Percentiles rank a stretch among this genome's conserved stretches.
These are phyloP conservation scores for Caenorhabditis briggsae DNA, from an alignment of 1,140 invertebrate genomes.

Conservation along the genomic window DNA sequence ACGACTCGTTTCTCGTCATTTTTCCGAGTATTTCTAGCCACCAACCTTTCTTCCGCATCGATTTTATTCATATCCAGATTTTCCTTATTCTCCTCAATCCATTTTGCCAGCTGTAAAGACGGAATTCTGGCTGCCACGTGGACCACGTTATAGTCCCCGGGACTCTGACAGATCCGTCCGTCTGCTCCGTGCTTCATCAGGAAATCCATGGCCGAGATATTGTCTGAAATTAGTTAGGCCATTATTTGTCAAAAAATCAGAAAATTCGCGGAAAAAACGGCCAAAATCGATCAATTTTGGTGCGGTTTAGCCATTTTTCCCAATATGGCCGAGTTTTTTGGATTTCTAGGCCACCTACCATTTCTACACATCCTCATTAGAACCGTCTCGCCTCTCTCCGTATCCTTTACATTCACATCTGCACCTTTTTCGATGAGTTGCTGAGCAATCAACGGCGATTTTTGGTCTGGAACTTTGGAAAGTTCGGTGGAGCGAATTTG, in stretches of 20 bases:
- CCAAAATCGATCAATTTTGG: too few species aligned
- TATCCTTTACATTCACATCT: conserved; percentile 23
- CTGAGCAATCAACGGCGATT: background rate
- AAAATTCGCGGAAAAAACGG: background rate
- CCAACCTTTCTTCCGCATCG: conserved; percentile 11
- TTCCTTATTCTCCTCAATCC: conserved; percentile 26
- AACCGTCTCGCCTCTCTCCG: conserved; percentile 20
- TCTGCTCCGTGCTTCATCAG: background rate
- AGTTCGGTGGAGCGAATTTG: background rate
- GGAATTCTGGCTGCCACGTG: conserved; percentile 12
- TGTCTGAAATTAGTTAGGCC: conserved; percentile 14
- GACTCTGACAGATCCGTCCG: background rate
- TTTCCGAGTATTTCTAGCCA: too few species aligned
- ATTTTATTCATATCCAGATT: conserved; percentile 27
- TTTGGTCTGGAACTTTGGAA: background rate
- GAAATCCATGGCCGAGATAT: conserved; percentile 29
- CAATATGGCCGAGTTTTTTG: background rate
- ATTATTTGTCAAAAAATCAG: background rate
- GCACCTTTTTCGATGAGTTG: conserved; percentile 33
- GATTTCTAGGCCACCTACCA: background rate
- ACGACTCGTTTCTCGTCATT: too few species aligned
- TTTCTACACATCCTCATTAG: conserved; percentile 37
- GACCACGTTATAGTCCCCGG: conserved; percentile 17
- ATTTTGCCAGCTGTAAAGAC: background rate
- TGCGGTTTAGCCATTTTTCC: too few species aligned